Evolutionary conservation across 2,797 vertebrate genomes (phyloP).

Genomic region (Brachyrhaphis roseni): DNA sequence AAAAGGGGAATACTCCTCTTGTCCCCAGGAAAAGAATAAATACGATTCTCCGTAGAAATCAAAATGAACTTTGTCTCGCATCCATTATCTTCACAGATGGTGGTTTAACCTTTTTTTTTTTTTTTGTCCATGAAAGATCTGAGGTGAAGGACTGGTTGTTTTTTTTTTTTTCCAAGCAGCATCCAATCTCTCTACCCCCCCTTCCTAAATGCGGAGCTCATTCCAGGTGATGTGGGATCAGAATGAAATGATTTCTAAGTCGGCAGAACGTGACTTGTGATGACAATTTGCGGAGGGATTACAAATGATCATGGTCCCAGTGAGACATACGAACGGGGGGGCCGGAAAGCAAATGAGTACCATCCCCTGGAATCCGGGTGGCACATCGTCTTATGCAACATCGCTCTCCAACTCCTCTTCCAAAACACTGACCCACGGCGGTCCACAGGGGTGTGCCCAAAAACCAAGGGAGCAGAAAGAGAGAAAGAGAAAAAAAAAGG

Average conservation of each 20-base stretch:
- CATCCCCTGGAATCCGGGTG: conserved; percentile 62
- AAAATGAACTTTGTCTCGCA: conserved; percentile 65
- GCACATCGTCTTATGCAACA: conserved; percentile 60
- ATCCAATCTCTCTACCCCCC: conserved; percentile 37
- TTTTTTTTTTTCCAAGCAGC: conserved; percentile 33
- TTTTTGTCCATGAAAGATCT: conserved; percentile 45
- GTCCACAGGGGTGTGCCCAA: conserved; percentile 75
- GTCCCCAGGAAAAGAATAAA: conserved; percentile 46
- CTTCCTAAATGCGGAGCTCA: conserved; percentile 57
- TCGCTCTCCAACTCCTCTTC: conserved; percentile 56
- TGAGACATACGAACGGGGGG: conserved; percentile 46
- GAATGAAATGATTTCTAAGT: conserved; percentile 66
- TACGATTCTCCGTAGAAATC: conserved; percentile 53
- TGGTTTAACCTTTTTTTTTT: conserved; percentile 62
- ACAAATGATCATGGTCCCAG: conserved; percentile 59
- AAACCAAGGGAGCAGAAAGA: conserved; percentile 66
- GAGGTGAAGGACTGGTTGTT: conserved; percentile 44
- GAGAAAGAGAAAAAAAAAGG: conserved; percentile 68
- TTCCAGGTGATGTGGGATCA: conserved; percentile 72
- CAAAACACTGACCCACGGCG: conserved; percentile 67
- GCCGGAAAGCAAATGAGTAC: conserved; percentile 38
- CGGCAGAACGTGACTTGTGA: conserved; percentile 68
- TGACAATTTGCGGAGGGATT: conserved; percentile 59
- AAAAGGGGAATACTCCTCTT: conserved; percentile 67
- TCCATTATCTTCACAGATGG: conserved; percentile 65